Percentiles rank a stretch among this genome's conserved stretches.
phyloP scores from a whole-genome alignment of 1,140 invertebrate genomes.

The Phocides pigmalion region DNA sequence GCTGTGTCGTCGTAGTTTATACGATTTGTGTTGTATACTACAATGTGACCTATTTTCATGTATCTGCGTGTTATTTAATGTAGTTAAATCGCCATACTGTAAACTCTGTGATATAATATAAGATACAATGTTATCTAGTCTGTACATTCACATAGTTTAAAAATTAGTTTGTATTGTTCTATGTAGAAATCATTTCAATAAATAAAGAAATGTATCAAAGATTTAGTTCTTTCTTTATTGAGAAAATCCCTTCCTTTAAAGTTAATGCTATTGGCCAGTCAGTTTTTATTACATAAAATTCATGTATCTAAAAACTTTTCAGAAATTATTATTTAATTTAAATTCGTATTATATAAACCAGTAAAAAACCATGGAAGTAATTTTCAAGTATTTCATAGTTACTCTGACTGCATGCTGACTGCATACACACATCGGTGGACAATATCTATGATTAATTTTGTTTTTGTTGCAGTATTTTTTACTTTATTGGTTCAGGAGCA shows the following conservation, averaged over 20 bases:
- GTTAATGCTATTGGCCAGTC: not conserved
- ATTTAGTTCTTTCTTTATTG: conserved; percentile 75
- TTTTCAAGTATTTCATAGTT: not conserved
- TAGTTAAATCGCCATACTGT: conserved; percentile 24
- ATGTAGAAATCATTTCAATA: conserved; percentile 72
- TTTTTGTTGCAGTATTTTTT: not conserved
- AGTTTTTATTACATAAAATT: not conserved
- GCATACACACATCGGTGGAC: not conserved
- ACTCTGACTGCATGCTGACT: not conserved
- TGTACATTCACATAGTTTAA: conserved; percentile 54
- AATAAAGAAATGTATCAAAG: conserved; percentile 77
- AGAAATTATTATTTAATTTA: not conserved
- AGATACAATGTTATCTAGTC: conserved; percentile 41
- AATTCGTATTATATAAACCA: not conserved
- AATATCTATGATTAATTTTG: not conserved
- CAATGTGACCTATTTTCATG: conserved; percentile 19
- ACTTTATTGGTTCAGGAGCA: not conserved
- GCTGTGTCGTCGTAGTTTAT: conserved; percentile 7
- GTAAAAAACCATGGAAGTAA: not conserved
- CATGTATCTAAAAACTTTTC: not conserved
- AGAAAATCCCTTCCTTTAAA: conserved; percentile 42
- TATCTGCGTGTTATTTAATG: conserved; percentile 15
- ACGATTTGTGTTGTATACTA: conserved; percentile 10
- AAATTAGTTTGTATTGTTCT: conserved; percentile 48
- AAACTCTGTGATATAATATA: conserved; percentile 20